Evolutionary conservation across 2,113 vertebrate genomes (phyloP).

Genomic region (Callipepla californica): DNA sequence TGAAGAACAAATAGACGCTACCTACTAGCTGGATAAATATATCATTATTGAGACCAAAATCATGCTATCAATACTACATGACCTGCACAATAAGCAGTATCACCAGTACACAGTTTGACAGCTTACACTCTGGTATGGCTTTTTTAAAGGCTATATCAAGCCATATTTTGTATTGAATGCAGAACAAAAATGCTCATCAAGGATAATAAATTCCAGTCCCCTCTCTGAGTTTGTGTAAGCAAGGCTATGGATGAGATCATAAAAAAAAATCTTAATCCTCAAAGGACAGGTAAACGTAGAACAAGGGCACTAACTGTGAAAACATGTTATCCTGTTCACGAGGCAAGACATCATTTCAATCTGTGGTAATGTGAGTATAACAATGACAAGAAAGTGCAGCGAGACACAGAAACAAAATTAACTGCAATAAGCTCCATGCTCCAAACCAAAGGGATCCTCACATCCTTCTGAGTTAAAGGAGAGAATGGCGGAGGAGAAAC

Average conservation of each 20-base stretch:
- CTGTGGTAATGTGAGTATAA: neutral
- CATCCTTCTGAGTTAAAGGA: neutral
- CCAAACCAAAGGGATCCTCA: neutral
- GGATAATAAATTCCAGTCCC: neutral
- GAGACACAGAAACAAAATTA: neutral
- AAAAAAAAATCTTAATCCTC: neutral
- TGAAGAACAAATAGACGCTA: neutral
- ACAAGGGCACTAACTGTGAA: neutral
- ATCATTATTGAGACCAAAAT: neutral
- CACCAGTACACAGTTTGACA: neutral
- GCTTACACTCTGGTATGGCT: fast-evolving
- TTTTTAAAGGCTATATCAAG: neutral
- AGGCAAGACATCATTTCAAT: neutral
- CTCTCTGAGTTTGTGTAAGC: neutral
- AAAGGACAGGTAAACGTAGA: neutral
- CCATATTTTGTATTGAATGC: neutral
- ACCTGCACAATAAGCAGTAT: neutral
- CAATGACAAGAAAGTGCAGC: neutral
- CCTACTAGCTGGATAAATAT: neutral
- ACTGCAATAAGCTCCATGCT: neutral
- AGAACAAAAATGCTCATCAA: neutral
- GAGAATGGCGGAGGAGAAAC: fast-evolving
- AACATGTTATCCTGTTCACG: neutral
- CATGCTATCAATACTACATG: neutral
- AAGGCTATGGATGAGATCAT: neutral